These are phyloP conservation scores for Heliangelus exortis DNA, from an alignment of 2,797 vertebrate species.

Conservation along the genomic window DNA sequence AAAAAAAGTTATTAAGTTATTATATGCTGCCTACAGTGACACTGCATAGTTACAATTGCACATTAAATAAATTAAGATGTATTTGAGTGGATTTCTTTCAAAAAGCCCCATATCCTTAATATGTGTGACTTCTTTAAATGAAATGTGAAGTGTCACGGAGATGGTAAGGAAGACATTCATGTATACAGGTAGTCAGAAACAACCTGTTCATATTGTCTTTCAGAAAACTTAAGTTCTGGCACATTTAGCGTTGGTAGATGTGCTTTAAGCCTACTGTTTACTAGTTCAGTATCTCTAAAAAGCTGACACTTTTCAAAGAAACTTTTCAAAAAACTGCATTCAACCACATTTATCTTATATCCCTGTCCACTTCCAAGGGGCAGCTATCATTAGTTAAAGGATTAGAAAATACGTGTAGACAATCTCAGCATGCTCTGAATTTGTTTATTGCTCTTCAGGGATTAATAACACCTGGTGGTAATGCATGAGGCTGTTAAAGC, in stretches of 20 bases:
- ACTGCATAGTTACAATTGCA: not conserved
- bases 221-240: not conserved
- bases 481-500: slow-evolving; percentile 1
- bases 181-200: not conserved
- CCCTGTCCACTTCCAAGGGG: not conserved
- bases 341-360: not conserved
- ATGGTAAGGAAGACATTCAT: not conserved
- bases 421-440: not conserved
- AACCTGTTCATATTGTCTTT: not conserved
- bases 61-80: not conserved
- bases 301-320: not conserved
- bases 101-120: not conserved
- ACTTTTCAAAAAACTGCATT: not conserved
- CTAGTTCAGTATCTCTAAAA: not conserved
- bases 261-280: not conserved
- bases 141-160: not conserved
- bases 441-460: not conserved
- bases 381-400: not conserved
- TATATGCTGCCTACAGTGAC: not conserved
- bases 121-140: not conserved
- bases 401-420: not conserved
- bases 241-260: not conserved
- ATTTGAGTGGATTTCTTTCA: not conserved
- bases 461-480: not conserved
- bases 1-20: not conserved